These are phyloP conservation scores for Illadopsis cleaveri DNA, from an alignment of 2,113 vertebrate genomes.

Conservation along the genomic window DNA sequence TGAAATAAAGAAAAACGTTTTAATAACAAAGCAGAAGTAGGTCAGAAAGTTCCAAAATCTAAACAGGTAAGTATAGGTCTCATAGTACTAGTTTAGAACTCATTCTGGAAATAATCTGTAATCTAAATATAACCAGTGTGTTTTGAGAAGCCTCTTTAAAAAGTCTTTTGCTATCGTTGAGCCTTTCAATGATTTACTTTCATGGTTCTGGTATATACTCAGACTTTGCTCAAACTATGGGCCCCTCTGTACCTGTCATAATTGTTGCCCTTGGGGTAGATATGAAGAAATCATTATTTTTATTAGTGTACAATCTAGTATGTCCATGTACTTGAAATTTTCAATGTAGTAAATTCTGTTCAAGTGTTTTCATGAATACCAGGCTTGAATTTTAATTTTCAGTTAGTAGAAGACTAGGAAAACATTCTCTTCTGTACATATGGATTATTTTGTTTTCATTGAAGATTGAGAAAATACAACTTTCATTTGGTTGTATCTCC, in stretches of 20 bases:
- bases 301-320: background rate
- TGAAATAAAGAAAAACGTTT: constrained; percentile 9
- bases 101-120: background rate
- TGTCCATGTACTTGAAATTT: background rate
- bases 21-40: constrained; percentile 11
- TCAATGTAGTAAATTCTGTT: background rate
- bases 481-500: constrained; percentile 21
- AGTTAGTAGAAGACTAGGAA: background rate
- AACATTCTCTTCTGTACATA: background rate
- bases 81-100: background rate
- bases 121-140: background rate
- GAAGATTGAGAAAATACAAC: background rate
- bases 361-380: background rate
- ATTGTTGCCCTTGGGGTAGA: background rate
- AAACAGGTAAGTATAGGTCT: background rate
- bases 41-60: constrained; percentile 25
- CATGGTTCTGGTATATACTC: background rate
- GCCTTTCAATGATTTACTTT: background rate
- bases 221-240: background rate
- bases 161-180: background rate
- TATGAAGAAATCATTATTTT: background rate
- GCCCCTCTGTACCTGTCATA: background rate
- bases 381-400: background rate
- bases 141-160: background rate
- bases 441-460: background rate